These are phyloP conservation scores for Mesodorylaimus sp. DNA, from an alignment of 2,888 invertebrate species.

Conservation along the genomic window DNA sequence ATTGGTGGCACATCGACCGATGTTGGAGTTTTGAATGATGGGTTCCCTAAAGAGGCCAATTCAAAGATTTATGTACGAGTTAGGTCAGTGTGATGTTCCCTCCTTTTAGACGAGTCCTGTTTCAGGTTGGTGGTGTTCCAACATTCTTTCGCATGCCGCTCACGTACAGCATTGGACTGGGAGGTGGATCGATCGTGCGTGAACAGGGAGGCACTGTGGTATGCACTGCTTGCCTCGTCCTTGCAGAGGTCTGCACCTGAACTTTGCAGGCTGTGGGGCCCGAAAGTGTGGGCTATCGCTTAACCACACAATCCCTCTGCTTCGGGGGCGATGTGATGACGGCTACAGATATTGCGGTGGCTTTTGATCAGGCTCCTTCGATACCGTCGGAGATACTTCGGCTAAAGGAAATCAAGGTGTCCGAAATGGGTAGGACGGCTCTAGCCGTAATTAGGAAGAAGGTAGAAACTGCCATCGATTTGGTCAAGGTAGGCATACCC, in stretches of 20 bases:
- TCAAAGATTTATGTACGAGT: conserved; percentile 20
- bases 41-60: conserved; percentile 27
- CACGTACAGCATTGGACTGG: conserved; percentile 27
- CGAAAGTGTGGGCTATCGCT: conserved; percentile 26
- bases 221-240: background rate
- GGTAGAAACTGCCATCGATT: conserved; percentile 22
- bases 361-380: conserved; percentile 16
- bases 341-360: conserved; percentile 28
- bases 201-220: background rate
- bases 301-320: conserved; percentile 20
- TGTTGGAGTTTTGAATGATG: conserved; percentile 24
- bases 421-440: conserved; percentile 15
- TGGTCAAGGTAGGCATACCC: conserved; percentile 18
- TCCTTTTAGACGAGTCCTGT: background rate
- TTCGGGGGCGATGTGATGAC: conserved; percentile 22
- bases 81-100: background rate
- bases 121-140: conserved; percentile 22
- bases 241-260: background rate
- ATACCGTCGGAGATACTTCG: conserved; percentile 16
- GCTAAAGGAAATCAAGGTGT: conserved; percentile 17
- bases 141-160: conserved; percentile 31
- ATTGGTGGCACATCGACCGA: conserved; percentile 30
- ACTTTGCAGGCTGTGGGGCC: conserved; percentile 21
- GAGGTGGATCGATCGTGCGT: conserved; percentile 28
- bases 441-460: conserved; percentile 18